Conservation (phyloP, 1,140 invertebrate genomes). For the Lanistes nyassanus region DNA sequence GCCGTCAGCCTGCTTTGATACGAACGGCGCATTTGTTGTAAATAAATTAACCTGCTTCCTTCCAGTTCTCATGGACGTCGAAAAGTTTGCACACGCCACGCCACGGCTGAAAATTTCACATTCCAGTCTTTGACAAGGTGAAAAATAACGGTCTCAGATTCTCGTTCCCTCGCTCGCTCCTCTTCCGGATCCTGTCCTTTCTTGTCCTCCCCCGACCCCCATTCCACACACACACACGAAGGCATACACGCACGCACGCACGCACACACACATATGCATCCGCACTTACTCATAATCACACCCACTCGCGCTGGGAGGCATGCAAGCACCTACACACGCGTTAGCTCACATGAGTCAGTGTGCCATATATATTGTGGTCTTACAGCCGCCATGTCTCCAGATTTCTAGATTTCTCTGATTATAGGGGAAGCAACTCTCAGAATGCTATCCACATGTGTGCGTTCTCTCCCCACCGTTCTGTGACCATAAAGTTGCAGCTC, state of each 20-base stretch:
- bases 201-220: not conserved
- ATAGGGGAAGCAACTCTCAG: constrained; percentile 1
- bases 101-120: not conserved
- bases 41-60: constrained; percentile 4
- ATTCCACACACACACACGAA: constrained; percentile 2
- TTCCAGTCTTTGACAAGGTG: not conserved
- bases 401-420: constrained; percentile 15
- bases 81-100: not conserved
- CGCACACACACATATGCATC: constrained; percentile 8
- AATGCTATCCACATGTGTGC: not conserved
- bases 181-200: not conserved
- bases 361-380: not conserved
- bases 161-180: not conserved
- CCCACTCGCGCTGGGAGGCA: not conserved
- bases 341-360: not conserved
- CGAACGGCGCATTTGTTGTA: constrained; percentile 18
- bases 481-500: not conserved
- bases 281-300: constrained; percentile 1
- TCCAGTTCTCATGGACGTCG: not conserved
- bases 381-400: not conserved
- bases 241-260: constrained; percentile 8
- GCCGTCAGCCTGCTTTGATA: constrained; percentile 20
- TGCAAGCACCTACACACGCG: no score
- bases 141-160: no score
- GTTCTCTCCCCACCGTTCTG: not conserved